Evolutionary conservation across 2,797 vertebrate genomes (phyloP), one percentile per base, ranked within the genome.

Genomic region (Cheirogaleus major): DNA sequence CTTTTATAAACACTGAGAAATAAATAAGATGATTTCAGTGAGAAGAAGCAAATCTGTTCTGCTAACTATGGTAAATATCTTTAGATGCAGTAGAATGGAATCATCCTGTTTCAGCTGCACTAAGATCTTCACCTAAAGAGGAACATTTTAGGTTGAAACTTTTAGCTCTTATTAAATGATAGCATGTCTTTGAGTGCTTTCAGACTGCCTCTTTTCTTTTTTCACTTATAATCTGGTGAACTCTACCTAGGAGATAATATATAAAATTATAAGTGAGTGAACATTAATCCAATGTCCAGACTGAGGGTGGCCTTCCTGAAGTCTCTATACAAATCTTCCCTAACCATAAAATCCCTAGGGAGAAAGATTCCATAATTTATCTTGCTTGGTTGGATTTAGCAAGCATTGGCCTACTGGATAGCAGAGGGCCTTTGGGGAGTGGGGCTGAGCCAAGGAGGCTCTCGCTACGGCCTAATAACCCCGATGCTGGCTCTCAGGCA

Each of bases 381-480:
- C 61, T 89, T 81, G 10, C 72, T 96, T 17, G 20, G 48, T 72
- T 91, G 70, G 57, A 50, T 78, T 76, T 69, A 87, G 65, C 7
- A 78, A 43, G 65, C 89, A 0, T 48, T 86, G 69, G 59, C 89
- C 38, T 92, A 23, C 6, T 93, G 94, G 65, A 45, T 32, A 72
- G 91, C 50, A 97, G 18, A n/a, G 83, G 59, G 55, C 67, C 78
- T 73, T 67, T 59, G 22, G 63, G 79, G 85, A 95, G 35, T 63
- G 76, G 63, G 67, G 10, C n/a, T 63, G 78, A 95, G 89, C 59
- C 91, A 94, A 59, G 13, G 55, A 82, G 48, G 23, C 92, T 83
- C 59, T 35, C 30, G 75, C 63, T 85, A 23, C 38, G 86, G 75
- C 92, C 96, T 92, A 94, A 89, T 96, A 94, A 95, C 84, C 93